Conservation (phyloP, 2,797 vertebrate genomes). For the Tangara arthus region DNA sequence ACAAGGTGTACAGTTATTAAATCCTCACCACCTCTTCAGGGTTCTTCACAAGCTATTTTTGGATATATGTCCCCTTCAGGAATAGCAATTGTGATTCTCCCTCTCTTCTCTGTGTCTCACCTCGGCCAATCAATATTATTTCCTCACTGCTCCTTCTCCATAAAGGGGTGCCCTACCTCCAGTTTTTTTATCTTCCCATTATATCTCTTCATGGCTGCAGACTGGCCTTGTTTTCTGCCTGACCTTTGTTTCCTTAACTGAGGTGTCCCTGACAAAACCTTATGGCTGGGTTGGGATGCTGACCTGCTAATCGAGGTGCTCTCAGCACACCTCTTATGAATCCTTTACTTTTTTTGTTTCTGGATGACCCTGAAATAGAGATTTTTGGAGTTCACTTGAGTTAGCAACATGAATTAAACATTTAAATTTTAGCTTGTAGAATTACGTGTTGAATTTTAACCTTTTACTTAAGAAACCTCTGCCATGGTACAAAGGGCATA, state of each 20-base stretch:
- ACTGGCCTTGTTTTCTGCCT: neutral
- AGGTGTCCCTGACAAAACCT: neutral
- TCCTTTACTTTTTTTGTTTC: neutral
- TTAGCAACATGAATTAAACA: too few relatives aligned
- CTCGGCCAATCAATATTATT: neutral
- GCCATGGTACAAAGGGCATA: too few relatives aligned
- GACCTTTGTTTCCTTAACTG: neutral
- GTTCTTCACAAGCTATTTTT: neutral
- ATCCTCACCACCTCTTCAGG: neutral
- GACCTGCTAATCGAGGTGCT: neutral
- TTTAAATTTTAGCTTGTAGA: too few relatives aligned
- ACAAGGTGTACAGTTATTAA: neutral
- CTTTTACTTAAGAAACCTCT: too few relatives aligned
- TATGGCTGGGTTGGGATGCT: neutral
- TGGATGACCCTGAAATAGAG: neutral
- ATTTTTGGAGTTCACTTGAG: too few relatives aligned
- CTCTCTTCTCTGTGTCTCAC: neutral
- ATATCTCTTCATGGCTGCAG: neutral
- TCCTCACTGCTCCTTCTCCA: neutral
- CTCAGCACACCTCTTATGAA: neutral
- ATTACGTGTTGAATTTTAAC: too few relatives aligned
- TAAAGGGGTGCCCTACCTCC: neutral
- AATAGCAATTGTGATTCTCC: neutral
- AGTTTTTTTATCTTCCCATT: neutral
- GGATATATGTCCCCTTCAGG: neutral